A percentile compares a stretch with the other conserved stretches of the same genome.
Conservation (phyloP, 2,113 vertebrate species). For the Callipepla californica region DNA sequence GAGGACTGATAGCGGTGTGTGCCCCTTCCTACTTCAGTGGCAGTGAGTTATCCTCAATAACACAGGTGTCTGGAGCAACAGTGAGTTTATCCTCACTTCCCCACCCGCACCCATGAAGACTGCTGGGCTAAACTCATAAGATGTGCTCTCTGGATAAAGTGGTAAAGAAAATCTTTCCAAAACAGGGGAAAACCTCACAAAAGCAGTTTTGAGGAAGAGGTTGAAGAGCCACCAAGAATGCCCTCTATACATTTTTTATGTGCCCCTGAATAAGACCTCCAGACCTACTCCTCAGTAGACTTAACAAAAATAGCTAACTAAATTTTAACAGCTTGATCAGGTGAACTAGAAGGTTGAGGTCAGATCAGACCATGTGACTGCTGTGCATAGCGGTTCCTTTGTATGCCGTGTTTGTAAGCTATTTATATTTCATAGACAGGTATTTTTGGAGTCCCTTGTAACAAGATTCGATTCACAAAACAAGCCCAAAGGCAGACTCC, state of each 20-base stretch:
- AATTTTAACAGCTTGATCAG: background rate
- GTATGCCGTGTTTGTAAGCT: background rate
- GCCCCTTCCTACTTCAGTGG: background rate
- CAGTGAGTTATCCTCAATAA: background rate
- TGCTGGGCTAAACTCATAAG: background rate
- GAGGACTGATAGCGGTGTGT: background rate
- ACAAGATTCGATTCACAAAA: background rate
- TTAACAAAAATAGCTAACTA: background rate
- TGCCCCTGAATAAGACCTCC: background rate
- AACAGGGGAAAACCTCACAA: background rate
- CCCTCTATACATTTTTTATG: background rate
- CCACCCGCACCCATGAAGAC: rapidly evolving
- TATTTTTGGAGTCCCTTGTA: background rate
- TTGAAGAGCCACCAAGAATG: background rate
- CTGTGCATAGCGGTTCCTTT: background rate
- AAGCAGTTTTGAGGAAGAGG: background rate
- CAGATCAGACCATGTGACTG: background rate
- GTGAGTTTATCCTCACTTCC: background rate
- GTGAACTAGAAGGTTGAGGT: background rate
- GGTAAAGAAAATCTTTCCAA: background rate
- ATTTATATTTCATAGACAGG: background rate
- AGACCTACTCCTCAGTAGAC: background rate
- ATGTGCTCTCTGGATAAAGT: background rate
- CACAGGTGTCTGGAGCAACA: rapidly evolving
- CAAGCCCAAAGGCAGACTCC: background rate